Evolutionary conservation across 2,797 vertebrate species (phyloP).

Genomic region (Luscinia megarhynchos): DNA sequence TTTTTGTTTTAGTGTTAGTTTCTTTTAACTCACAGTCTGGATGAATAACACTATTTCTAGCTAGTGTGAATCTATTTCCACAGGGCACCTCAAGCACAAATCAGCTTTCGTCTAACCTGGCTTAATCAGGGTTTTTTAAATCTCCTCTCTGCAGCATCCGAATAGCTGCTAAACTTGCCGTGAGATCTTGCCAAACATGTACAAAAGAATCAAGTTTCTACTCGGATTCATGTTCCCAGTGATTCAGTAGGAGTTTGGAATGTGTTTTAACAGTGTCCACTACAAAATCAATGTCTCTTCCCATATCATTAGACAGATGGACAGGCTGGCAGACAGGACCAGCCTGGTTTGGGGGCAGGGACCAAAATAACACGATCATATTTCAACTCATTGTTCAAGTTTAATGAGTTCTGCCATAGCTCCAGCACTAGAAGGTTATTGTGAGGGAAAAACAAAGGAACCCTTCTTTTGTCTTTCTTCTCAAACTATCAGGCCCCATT

Average conservation of each 20-base stretch:
- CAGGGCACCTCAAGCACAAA: not conserved
- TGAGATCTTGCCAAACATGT: not conserved
- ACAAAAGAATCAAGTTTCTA: slow-evolving; percentile 7
- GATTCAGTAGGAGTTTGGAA: not conserved
- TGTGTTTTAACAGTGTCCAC: not conserved
- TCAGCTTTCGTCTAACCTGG: not conserved
- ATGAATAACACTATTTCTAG: not conserved
- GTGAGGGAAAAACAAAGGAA: slow-evolving; percentile 63
- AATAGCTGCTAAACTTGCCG: not conserved
- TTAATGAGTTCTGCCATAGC: slow-evolving; percentile 65
- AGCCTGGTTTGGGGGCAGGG: not conserved
- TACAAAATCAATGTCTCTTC: not conserved
- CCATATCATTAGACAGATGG: slow-evolving; percentile 32
- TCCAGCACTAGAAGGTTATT: slow-evolving; percentile 45
- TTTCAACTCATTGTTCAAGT: slow-evolving; percentile 51
- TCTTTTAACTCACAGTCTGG: not conserved
- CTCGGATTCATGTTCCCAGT: not conserved
- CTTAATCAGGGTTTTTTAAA: not conserved
- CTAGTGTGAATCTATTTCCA: not conserved
- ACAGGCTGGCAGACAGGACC: not conserved
- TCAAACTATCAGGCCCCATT: slow-evolving; percentile 88
- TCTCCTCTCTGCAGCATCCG: not conserved
- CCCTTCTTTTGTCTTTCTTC: slow-evolving; percentile 78
- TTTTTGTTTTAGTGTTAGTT: not conserved
- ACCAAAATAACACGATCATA: slow-evolving; percentile 46